phyloP scores from a whole-genome alignment of 1,140 invertebrate species.

The Rhopalosiphum padi region DNA sequence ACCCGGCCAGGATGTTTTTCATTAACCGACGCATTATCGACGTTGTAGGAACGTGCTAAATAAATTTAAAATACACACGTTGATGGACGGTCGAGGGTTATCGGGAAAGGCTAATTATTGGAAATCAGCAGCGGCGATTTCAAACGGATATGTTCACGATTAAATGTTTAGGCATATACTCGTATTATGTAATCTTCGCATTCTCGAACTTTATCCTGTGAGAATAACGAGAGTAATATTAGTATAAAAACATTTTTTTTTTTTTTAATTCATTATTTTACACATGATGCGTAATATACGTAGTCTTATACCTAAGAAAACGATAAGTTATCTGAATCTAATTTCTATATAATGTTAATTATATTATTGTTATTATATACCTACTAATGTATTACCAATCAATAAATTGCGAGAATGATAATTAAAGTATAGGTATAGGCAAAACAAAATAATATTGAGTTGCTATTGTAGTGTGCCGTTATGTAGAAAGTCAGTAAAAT shows the following conservation, averaged over 20 bases:
- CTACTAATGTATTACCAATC: not conserved
- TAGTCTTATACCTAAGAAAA: not conserved
- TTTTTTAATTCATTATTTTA: not conserved
- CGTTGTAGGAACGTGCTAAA: not conserved
- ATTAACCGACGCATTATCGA: not conserved
- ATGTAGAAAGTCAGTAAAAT: constrained; percentile 28
- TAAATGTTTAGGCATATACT: constrained; percentile 7
- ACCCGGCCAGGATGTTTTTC: not conserved
- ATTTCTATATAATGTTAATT: not conserved
- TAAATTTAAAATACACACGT: not conserved
- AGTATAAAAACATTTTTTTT: not conserved
- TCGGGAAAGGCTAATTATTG: not conserved
- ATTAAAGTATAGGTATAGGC: not conserved
- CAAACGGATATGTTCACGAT: not conserved
- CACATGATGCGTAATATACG: not conserved
- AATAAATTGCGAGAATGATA: not conserved
- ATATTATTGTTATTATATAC: constrained; percentile 2
- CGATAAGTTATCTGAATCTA: not conserved
- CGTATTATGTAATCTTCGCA: not conserved
- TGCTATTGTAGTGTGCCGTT: not conserved
- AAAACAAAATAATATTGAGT: not conserved
- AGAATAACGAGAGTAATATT: not conserved
- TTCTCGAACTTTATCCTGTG: not conserved
- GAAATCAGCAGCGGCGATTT: not conserved
- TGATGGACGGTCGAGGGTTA: not conserved